Percentiles rank a stretch among this genome's conserved stretches.
Evolutionary conservation across 2,888 invertebrate genomes (phyloP).

Genomic region (Eristalis pertinax): DNA sequence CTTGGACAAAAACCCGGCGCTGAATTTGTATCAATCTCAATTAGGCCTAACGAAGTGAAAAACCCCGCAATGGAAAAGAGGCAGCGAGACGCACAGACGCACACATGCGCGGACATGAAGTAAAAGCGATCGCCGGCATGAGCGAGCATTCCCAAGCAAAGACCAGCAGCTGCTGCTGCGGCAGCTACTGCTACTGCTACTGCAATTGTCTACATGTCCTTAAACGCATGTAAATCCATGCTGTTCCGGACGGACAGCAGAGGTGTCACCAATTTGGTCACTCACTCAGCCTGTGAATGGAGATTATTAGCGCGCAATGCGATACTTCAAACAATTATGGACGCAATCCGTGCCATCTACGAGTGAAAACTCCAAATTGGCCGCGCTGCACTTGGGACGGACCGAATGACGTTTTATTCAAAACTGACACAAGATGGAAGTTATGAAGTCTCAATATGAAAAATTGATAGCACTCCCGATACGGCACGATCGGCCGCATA

Average conservation of each 20-base stretch:
- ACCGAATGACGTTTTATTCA: slow-evolving; percentile 51
- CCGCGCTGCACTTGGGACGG: slow-evolving; percentile 1
- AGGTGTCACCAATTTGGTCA: slow-evolving; percentile 71
- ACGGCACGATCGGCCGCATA: slow-evolving; percentile 40
- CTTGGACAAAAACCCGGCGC: slow-evolving; percentile 22
- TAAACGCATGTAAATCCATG: slow-evolving; percentile 65
- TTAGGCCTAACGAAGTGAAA: slow-evolving; percentile 71
- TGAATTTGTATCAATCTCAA: slow-evolving; percentile 71
- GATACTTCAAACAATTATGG: slow-evolving; percentile 42
- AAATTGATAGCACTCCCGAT: slow-evolving; percentile 64
- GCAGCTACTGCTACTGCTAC: background rate
- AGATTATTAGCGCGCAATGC: slow-evolving; percentile 72
- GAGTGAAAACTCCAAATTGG: slow-evolving; percentile 13
- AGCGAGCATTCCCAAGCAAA: slow-evolving; percentile 20
- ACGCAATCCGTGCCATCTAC: slow-evolving; percentile 47
- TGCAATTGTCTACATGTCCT: slow-evolving; percentile 53
- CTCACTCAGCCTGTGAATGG: slow-evolving; percentile 69
- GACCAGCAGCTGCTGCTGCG: slow-evolving; percentile 23
- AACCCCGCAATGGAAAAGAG: slow-evolving; percentile 39
- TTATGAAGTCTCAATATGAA: slow-evolving; percentile 69
- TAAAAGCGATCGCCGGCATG: background rate
- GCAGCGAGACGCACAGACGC: background rate
- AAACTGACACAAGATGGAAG: slow-evolving; percentile 29
- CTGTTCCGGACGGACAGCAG: slow-evolving; percentile 50
- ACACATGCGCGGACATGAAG: background rate